These are phyloP conservation scores for Nerophis ophidion DNA, from an alignment of 2,113 vertebrate genomes.

Conservation along the genomic window DNA sequence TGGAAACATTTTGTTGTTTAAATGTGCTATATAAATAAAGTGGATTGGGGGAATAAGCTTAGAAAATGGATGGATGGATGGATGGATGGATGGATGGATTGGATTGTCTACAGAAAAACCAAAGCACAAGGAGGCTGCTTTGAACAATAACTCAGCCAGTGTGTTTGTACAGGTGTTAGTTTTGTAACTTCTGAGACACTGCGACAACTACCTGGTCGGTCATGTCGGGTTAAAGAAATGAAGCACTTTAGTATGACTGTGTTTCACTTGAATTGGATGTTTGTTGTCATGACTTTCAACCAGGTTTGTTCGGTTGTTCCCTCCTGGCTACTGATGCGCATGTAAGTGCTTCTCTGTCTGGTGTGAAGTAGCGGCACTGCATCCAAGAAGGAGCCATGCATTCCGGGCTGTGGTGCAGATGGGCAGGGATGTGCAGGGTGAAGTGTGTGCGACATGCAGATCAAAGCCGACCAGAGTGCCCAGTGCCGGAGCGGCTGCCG, in stretches of 20 bases:
- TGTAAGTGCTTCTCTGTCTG: conserved; percentile 25
- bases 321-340: not conserved
- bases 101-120: not conserved
- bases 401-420: conserved; percentile 31
- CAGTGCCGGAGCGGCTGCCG: conserved; percentile 61
- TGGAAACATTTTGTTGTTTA: no score
- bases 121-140: not conserved
- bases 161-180: not conserved
- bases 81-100: no score
- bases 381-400: conserved; percentile 26
- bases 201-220: not conserved
- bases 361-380: conserved; percentile 11
- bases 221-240: not conserved
- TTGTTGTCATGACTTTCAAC: no score
- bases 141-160: not conserved
- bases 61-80: no score
- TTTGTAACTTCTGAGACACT: not conserved
- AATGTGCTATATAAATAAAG: no score
- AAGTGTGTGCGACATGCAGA: conserved; percentile 53
- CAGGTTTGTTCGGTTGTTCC: not conserved
- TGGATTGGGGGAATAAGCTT: no score
- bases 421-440: conserved; percentile 45
- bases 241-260: not conserved
- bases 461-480: conserved; percentile 55
- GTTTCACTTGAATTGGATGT: not conserved